Base-by-base conservation (phyloP, 2,113 vertebrate species). In the Corvus hawaiiensis region DNA sequence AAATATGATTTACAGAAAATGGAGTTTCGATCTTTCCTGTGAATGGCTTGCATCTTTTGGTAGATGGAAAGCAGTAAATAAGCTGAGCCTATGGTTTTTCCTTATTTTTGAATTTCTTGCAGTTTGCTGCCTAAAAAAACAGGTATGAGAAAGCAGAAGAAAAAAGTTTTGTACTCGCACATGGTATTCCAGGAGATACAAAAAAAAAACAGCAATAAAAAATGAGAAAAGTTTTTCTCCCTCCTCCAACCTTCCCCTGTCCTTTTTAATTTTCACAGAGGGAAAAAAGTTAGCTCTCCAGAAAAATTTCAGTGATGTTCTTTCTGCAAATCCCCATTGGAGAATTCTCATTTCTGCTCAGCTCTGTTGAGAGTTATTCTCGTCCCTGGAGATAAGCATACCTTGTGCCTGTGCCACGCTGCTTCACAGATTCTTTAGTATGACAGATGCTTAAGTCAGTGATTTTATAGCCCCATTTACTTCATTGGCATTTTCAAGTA, bases 401-500 rank as follows among this genome's bases (percentile, higher is more conserved):
- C 44, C 79, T 56, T 33, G 83, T 68, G 85, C 76, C 76, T 84
- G 32, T 77, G 82, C 75, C 87, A 76, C 5, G 17, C 80, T 79
- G 93, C 78, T 64, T 46, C 41, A 21, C 59, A 89, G 84, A 87
- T 86, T 52, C 85, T 61, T 86, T 75, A 61, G 28, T 52, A 84
- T 81, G 90, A 93, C 80, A 86, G 83, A 87, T 82, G 76, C 86
- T 94, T 64, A 89, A 96, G 82, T 90, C 92, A 81, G 72, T 77
- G 85, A 91, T 93, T 96, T 96, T 93, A 91, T 56, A 88, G 79
- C 73, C 73, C 44, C 92, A 86, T 94, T 96, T 94, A 90, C 83
- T 96, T 96, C 87, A 89, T 43, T 92, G 94, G 79, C 85, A 90
- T 96, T 95, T 96, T 87, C 80, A 96, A 88, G 72, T 56, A 58